phyloP scores from a whole-genome alignment of 2,888 invertebrate genomes.

The Agriopis marginaria region DNA sequence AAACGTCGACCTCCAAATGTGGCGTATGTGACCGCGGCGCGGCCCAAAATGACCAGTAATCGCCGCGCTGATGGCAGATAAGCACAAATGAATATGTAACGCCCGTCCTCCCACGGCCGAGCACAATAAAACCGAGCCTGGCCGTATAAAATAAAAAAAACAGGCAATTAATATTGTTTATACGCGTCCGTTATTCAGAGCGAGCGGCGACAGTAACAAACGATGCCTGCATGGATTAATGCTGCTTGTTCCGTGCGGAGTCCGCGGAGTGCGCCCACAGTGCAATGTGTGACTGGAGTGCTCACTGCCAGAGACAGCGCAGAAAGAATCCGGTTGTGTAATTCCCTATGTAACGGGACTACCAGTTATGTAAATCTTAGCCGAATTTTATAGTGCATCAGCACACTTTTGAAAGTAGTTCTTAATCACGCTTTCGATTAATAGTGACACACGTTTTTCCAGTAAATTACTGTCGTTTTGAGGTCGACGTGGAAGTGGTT shows the following conservation, averaged over 20 bases:
- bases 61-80: slow-evolving; percentile 77
- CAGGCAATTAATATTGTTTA: slow-evolving; percentile 82
- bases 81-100: slow-evolving; percentile 83
- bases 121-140: slow-evolving; percentile 72
- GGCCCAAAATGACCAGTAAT: slow-evolving; percentile 75
- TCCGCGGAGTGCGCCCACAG: slow-evolving; percentile 23
- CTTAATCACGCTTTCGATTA: slow-evolving; percentile 68
- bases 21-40: slow-evolving; percentile 64
- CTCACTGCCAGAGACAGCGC: slow-evolving; percentile 43
- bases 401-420: slow-evolving; percentile 78
- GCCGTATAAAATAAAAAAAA: slow-evolving; percentile 82
- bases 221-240: slow-evolving; percentile 72
- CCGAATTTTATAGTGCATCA: slow-evolving; percentile 79
- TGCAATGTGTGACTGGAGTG: slow-evolving; percentile 34
- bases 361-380: slow-evolving; percentile 84
- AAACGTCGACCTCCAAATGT: slow-evolving; percentile 64
- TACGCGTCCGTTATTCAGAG: slow-evolving; percentile 79
- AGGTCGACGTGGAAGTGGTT: slow-evolving; percentile 54
- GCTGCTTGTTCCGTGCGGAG: slow-evolving; percentile 37
- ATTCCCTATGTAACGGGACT: slow-evolving; percentile 83
- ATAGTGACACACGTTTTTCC: slow-evolving; percentile 53
- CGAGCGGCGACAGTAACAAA: slow-evolving; percentile 72
- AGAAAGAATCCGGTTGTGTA: slow-evolving; percentile 78
- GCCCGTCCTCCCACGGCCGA: slow-evolving; percentile 77
- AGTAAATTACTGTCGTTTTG: slow-evolving; percentile 45